phyloP scores from a whole-genome alignment of 2,113 vertebrate genomes.

The Albula glossodonta region DNA sequence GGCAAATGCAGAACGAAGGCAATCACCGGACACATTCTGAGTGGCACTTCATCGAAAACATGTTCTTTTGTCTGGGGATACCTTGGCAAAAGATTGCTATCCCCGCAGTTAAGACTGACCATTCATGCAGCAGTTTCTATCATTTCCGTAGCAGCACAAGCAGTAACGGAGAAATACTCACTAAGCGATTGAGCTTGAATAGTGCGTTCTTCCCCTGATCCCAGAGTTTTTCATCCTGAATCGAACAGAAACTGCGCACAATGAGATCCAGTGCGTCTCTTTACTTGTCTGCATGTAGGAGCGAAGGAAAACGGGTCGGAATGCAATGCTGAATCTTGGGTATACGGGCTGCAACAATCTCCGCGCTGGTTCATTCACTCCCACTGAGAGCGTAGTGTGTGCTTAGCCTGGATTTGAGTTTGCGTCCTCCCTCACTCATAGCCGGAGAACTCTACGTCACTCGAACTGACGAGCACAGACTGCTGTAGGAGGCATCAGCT shows the following conservation, averaged over 20 bases:
- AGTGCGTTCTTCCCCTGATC: conserved; percentile 38
- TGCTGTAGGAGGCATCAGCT: neutral
- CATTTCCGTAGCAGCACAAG: conserved; percentile 50
- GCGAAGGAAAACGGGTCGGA: conserved; percentile 22
- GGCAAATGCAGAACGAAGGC: conserved; percentile 32
- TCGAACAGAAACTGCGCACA: conserved; percentile 36
- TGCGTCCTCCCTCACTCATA: conserved; percentile 46
- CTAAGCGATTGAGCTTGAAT: conserved; percentile 39
- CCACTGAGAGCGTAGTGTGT: conserved; percentile 49
- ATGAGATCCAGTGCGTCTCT: conserved; percentile 39
- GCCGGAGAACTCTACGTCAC: conserved; percentile 45
- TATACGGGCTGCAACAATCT: conserved; percentile 40
- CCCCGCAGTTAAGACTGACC: conserved; percentile 32
- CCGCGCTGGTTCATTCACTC: conserved; percentile 57
- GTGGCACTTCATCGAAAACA: conserved; percentile 49
- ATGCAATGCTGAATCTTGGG: conserved; percentile 33
- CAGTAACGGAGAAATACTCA: conserved; percentile 52
- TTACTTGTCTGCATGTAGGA: conserved; percentile 17
- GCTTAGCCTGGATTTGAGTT: conserved; percentile 30
- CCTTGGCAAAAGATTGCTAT: conserved; percentile 44
- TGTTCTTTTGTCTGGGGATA: conserved; percentile 48
- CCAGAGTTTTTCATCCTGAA: conserved; percentile 48
- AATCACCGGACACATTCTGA: conserved; percentile 42
- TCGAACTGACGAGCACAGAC: conserved; percentile 19
- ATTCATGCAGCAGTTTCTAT: conserved; percentile 53